Percentiles rank a stretch among this genome's conserved stretches.
Evolutionary conservation across 1,140 invertebrate genomes (phyloP).

Genomic region (Drosophila prosaltans): DNA sequence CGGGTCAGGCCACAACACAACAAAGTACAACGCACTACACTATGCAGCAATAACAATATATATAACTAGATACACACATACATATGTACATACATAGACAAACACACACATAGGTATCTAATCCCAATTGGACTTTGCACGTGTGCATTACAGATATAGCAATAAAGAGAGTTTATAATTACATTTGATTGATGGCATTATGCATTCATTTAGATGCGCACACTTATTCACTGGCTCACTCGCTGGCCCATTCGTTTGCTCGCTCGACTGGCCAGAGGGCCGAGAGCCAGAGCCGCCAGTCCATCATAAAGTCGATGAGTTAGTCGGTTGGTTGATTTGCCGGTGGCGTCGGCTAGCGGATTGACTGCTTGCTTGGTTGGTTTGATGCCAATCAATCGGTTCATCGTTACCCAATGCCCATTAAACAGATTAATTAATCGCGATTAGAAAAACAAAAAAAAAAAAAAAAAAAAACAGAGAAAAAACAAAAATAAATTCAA

Average conservation of each 20-base stretch:
- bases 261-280: conserved; percentile 8
- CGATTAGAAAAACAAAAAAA: conserved; percentile 58
- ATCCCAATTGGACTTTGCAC: conserved; percentile 24
- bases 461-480: conserved; percentile 31
- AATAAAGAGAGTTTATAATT: conserved; percentile 65
- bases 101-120: conserved; percentile 1
- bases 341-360: conserved; percentile 2
- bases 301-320: conserved; percentile 4
- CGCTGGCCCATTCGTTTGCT: conserved; percentile 4
- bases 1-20: conserved; percentile 5
- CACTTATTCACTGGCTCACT: conserved; percentile 20
- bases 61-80: background rate
- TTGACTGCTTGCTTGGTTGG: conserved; percentile 15
- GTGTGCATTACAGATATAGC: conserved; percentile 19
- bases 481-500: background rate
- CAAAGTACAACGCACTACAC: background rate
- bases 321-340: conserved; percentile 16
- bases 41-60: conserved; percentile 1
- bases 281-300: conserved; percentile 25
- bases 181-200: conserved; percentile 76
- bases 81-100: background rate
- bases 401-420: conserved; percentile 51
- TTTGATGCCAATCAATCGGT: conserved; percentile 53
- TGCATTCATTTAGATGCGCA: conserved; percentile 52
- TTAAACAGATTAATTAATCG: conserved; percentile 77